Evolutionary conservation across 2,113 vertebrate species (phyloP).

Genomic region (Rhabdornis inornatus): DNA sequence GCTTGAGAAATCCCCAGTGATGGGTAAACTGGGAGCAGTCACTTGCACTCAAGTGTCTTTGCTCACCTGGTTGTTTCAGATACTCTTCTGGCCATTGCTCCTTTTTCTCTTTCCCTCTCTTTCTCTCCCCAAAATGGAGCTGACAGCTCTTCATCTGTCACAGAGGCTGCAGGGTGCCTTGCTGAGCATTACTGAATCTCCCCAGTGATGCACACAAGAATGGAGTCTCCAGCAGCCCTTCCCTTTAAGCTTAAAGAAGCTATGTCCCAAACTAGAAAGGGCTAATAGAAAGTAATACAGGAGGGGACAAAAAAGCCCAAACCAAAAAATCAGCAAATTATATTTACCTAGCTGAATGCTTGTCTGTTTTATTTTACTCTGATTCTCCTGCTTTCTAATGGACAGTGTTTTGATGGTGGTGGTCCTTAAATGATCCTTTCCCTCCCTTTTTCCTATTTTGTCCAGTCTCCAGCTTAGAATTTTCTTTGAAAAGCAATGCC

Average conservation of each 20-base stretch:
- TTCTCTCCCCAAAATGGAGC: not conserved
- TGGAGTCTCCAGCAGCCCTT: not conserved
- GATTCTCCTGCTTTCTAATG: not conserved
- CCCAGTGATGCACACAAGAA: not conserved
- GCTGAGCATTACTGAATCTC: not conserved
- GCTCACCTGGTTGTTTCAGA: not conserved
- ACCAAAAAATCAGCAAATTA: not conserved
- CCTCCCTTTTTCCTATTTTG: not conserved
- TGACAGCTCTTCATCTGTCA: not conserved
- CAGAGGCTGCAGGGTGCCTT: not conserved
- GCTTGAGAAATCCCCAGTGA: not conserved
- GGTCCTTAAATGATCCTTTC: not conserved
- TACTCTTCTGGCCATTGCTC: not conserved
- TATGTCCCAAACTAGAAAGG: not conserved
- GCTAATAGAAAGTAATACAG: not conserved
- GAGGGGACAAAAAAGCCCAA: accelerated
- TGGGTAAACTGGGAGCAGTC: not conserved
- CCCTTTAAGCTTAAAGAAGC: not conserved
- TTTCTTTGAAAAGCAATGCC: not conserved
- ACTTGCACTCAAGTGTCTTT: not conserved
- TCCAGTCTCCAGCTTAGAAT: not conserved
- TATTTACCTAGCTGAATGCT: not conserved
- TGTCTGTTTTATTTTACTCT: not conserved
- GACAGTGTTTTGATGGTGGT: not conserved
- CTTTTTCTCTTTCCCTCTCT: not conserved